Evolutionary conservation across 2,797 vertebrate genomes (phyloP).

Genomic region (Paratrypauchen microcephalus): DNA sequence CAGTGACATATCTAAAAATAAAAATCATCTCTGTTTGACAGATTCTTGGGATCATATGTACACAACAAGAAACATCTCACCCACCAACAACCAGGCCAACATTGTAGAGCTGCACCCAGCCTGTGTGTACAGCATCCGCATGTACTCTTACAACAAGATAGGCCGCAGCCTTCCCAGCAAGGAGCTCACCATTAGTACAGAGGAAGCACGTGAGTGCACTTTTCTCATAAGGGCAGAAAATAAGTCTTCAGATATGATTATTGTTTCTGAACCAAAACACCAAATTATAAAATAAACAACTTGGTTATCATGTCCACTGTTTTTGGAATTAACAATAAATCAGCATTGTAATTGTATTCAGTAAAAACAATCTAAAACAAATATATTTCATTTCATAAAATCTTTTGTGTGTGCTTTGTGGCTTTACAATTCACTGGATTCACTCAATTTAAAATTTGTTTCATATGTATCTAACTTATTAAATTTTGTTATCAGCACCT

Average conservation of each 20-base stretch:
- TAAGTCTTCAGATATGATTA: too few species aligned
- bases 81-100: constrained; percentile 97
- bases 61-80: constrained; percentile 96
- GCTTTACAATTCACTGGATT: too few species aligned
- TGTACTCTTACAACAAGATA: constrained; percentile 99
- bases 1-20: background rate
- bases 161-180: constrained; percentile 96
- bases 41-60: constrained; percentile 98
- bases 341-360: too few species aligned
- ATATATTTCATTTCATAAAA: too few species aligned
- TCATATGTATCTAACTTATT: background rate
- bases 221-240: background rate
- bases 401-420: too few species aligned
- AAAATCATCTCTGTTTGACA: constrained; percentile 47
- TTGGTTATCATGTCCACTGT: too few species aligned
- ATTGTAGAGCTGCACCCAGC: constrained; percentile 96
- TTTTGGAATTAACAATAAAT: too few species aligned
- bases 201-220: constrained; percentile 88
- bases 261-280: too few species aligned
- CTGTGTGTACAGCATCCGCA: constrained; percentile 96
- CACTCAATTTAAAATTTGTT: background rate
- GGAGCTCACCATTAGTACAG: constrained; percentile 95
- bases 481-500: constrained; percentile 80
- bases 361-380: too few species aligned
- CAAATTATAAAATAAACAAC: too few species aligned